Evolutionary conservation across 1,140 invertebrate species (phyloP), one percentile per base, ranked within the genome.

Genomic region (Cydia pomonella): DNA sequence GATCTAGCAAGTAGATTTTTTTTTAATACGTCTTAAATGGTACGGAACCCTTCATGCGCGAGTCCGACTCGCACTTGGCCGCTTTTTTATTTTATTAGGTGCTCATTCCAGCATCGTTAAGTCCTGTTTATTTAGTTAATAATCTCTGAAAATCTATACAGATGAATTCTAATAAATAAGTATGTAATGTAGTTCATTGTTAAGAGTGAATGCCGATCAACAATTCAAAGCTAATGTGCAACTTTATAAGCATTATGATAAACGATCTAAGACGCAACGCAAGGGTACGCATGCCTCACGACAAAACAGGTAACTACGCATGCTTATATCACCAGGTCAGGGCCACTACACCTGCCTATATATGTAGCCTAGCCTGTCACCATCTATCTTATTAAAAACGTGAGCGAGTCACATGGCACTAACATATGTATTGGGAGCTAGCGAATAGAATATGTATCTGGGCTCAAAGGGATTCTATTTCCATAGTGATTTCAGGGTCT

Each of bases 271-370:
- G 53, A 59, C 53, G 53, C 53, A 9, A 44, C 16, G 29, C 72
- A 62, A 72, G 69, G 23, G 73, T 29, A 66, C 25, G 13, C 38
- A 75, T 59, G 53, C 53, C 27, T 13, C 44, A 63, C 63, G 12
- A 41, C 23, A 75, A 50, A 77, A 53, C 13, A 75, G 41, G 74
- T 59, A 59, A 59, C 53, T 64, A 47, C 63, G 27, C 63, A 59
- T 59, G 21, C 53, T 59, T 59, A 59, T 59, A 59, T 33, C 27
- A 41, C 7, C 64, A 21, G 64, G 64, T 69, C 64, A 69, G 16
- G 64, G 64, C 29, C 27, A 16, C 12, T 69, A 69, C 33, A 69
- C 64, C 64, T 41, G 64, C 64, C 64, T 33, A 33, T 33, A 27
- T 33, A 33, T 64, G 63, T 69, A 69, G 64, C 64, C 27, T 69